Conservation (phyloP, 2,113 vertebrate species). For the Coregonus clupeaformis region DNA sequence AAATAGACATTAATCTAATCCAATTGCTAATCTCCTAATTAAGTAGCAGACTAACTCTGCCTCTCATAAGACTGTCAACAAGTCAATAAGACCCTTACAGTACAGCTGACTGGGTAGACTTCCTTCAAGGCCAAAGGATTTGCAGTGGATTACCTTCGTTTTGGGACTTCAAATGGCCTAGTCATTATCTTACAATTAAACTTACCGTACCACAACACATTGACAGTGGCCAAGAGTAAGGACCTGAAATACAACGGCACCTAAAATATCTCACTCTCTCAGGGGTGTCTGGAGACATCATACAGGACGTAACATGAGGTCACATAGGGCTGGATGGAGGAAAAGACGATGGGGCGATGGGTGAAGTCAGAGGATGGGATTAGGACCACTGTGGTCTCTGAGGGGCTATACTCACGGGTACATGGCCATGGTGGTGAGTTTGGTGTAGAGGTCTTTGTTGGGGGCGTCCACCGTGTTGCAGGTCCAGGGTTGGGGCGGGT, state of each 20-base stretch:
- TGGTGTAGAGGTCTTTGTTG: conserved; percentile 93
- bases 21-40: conserved; percentile 31
- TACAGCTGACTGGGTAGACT: background rate
- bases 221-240: too few relatives aligned
- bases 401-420: conserved; percentile 90
- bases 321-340: background rate
- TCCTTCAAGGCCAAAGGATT: background rate
- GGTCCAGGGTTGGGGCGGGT: conserved; percentile 93
- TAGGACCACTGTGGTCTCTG: conserved; percentile 9
- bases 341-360: background rate
- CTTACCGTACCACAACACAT: too few relatives aligned
- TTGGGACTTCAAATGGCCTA: background rate
- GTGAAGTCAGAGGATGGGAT: background rate
- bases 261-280: too few relatives aligned
- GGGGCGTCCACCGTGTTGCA: conserved; percentile 86
- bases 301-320: background rate
- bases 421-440: conserved; percentile 98
- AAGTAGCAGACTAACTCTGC: background rate
- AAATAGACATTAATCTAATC: conserved; percentile 27
- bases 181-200: background rate
- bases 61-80: background rate
- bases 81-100: background rate
- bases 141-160: conserved; percentile 55
- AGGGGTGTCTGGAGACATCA: conserved; percentile 38
- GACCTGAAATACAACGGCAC: too few relatives aligned